Evolutionary conservation across 2,113 vertebrate genomes (phyloP), one percentile per base, ranked within the genome.

Genomic region (Ramphastos sulfuratus): DNA sequence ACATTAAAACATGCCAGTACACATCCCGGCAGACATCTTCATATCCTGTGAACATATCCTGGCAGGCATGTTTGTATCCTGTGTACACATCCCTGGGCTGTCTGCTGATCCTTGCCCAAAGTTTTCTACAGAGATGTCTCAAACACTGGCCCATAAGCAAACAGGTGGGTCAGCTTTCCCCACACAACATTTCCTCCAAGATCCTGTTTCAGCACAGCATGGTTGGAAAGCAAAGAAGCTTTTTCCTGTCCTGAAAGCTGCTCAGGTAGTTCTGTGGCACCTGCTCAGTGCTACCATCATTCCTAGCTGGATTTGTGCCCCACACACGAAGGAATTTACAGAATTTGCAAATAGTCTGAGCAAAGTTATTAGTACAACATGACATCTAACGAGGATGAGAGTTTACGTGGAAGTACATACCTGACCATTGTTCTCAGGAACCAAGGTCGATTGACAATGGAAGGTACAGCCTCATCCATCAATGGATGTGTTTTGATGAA

Each of bases 381-480:
- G 24, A 18, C 18, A 85, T 77, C 48, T 27, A 58, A 20, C 48
- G 56, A 14, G 6, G 54, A 69, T 19, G 56, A 67, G 66, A 78
- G 27, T 19, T 59, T 64, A 70, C 12, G 15, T 6, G 48, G 58
- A 81, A 78, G 4, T 25, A 97, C 98, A 46, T 93, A 99, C 99
- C 99, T 99, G 93, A 99, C 99, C 99, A 99, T 99, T 1, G 99
- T 99, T 94, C 99, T 99, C 88, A 99, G 98, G 96, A 99, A 99
- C 99, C 99, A 99, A 5, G 99, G 99, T 77, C 98, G 98, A 97
- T 99, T 99, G 63, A 98, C 96, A 77, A 99, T 98, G 72, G 99
- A 99, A 66, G 99, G 98, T 56, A 99, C 99, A 1, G 99, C 99
- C 95, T 99, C 99, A 0, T 99, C 99, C 99, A 99, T 99, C 92